Evolutionary conservation across 2,888 invertebrate species (phyloP).

Genomic region (Andrena hattorfiana): DNA sequence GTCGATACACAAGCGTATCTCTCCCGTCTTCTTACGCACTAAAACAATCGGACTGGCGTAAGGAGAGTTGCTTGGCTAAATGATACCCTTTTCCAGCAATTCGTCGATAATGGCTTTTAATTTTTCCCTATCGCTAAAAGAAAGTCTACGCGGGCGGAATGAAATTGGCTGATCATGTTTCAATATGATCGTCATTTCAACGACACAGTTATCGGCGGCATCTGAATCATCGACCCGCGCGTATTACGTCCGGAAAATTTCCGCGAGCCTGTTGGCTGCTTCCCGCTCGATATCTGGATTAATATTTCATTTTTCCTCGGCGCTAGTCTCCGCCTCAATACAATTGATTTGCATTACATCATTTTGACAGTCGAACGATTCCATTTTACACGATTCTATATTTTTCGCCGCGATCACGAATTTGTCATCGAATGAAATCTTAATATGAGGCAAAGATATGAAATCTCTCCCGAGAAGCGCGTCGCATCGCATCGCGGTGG

Average conservation of each 20-base stretch:
- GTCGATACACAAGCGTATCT: neutral
- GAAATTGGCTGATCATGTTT: neutral
- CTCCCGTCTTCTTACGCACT: neutral
- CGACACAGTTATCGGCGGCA: neutral
- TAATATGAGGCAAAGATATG: neutral
- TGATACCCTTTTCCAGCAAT: neutral
- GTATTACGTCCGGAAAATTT: neutral
- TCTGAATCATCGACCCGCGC: neutral
- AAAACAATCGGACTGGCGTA: slow-evolving; percentile 6
- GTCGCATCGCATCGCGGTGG: neutral
- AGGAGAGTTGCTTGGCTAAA: neutral
- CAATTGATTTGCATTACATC: neutral
- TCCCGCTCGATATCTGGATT: neutral
- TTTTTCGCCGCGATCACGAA: neutral
- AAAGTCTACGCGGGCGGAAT: slow-evolving; percentile 3
- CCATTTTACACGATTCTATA: neutral
- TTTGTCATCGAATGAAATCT: neutral
- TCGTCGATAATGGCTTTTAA: neutral
- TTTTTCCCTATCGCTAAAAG: neutral
- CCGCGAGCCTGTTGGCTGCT: neutral
- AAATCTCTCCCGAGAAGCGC: neutral
- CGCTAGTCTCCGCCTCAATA: neutral
- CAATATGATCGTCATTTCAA: neutral
- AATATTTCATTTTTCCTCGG: neutral
- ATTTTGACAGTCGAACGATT: neutral